Base-by-base conservation (phyloP, 2,888 invertebrate species). In the Drosophila meridiana region DNA sequence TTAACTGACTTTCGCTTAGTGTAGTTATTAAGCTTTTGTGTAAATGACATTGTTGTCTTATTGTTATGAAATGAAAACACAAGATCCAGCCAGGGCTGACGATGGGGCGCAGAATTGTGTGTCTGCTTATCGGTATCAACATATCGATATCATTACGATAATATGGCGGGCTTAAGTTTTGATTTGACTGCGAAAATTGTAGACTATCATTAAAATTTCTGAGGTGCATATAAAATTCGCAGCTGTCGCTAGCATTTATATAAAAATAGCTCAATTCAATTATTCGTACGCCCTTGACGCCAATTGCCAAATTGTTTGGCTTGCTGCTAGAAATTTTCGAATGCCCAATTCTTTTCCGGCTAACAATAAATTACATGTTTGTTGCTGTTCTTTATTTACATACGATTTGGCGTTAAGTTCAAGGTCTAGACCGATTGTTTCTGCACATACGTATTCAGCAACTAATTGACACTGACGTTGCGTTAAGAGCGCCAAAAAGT, bases 1-100 rank as follows among this genome's bases (percentile, higher is more conserved):
- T 93, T 95, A 69, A 94, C 80, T 57, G 92, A 93, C 86, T 93
- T 94, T 60, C 80, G 79, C 64, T 80, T 83, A 9, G 82, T 69
- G 48, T 89, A 76, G 48, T 78, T 61, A 60, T 83, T 87, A 13
- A 92, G 55, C 59, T 78, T 92, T 30, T 90, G 70, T 20, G 48
- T 30, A 67, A 90, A 66, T 40, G 90, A 83, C 92, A 93, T 92
- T 63, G 58, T 62, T 64, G 30, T 76, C 43, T 69, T 73, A 40
- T 82, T 86, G 69, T 87, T 87, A 87, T 82, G 83, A 83, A 80
- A 86, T 80, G 57, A 78, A 52, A 73, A 58, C 60, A 60, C 42
- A 40, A 28, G 13, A n/a, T n/a, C 6, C 20, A 4, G 14, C 38
- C 62, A 78, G 70, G 82, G 82, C 14, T 69, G 59, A 13, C 7